phyloP scores from a whole-genome alignment of 2,113 vertebrate species.

The Onychostruthus taczanowskii region DNA sequence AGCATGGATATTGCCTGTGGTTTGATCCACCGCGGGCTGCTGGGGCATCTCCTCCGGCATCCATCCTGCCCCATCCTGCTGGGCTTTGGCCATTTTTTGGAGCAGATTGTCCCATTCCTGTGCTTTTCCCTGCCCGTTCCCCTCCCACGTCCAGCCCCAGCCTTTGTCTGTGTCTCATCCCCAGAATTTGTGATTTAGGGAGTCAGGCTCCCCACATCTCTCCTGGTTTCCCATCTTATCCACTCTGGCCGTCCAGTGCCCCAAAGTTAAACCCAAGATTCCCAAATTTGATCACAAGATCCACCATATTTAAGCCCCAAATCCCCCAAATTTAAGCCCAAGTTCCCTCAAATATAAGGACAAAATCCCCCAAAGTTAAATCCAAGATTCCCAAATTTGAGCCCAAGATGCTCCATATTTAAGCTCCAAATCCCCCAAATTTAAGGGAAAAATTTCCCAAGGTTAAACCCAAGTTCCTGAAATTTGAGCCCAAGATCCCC shows the following conservation, averaged over 20 bases:
- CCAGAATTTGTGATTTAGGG: background rate
- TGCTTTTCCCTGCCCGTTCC: background rate
- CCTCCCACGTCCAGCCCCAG: fast-evolving
- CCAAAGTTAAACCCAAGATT: background rate
- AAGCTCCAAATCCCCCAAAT: background rate
- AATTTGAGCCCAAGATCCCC: background rate
- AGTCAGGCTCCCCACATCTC: background rate
- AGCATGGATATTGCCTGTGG: background rate
- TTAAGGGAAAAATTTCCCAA: background rate
- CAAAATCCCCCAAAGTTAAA: background rate
- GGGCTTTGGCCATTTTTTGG: background rate
- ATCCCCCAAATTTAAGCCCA: background rate
- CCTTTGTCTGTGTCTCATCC: background rate
- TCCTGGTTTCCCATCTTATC: background rate
- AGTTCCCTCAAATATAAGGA: background rate
- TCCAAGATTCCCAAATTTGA: background rate
- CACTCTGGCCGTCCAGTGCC: fast-evolving
- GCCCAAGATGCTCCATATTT: too few species aligned
- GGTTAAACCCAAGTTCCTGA: background rate
- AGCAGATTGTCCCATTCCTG: fast-evolving
- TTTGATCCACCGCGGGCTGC: background rate
- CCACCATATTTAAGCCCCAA: fast-evolving
- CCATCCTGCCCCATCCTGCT: fast-evolving
- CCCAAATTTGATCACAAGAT: fast-evolving
- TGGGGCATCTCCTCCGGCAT: background rate